Base-by-base conservation (phyloP, 2,113 vertebrate species). In the Dasyurus viverrinus region DNA sequence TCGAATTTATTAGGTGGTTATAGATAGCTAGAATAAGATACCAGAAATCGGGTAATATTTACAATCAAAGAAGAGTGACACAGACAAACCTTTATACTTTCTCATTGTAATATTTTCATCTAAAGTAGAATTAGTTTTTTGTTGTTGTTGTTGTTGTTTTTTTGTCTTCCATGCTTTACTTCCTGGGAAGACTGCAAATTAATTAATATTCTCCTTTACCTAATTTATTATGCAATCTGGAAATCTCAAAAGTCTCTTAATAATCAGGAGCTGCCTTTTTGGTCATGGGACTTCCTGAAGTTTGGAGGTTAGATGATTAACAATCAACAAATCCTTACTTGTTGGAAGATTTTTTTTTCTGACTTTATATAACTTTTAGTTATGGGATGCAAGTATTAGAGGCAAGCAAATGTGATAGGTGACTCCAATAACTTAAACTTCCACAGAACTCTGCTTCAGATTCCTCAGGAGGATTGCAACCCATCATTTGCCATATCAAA, bases 161-260 rank as follows among this genome's bases (percentile, higher is more conserved):
- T 96, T 55, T 92, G 90, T 54, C 54, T 47, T 92, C 54, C 12
- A 60, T 60, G 27, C 10, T 94, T 95, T 60, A n/a, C 57, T 94
- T 54, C 68, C 90, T 60, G 4, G 68, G 94, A 93, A 55, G 95
- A 53, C 46, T 93, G 89, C 92, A 94, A 93, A 89, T 76, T 8
- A 94, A 92, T 93, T 8, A 94, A 92, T 93, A 91, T 90, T 48
- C 50, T n/a, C 26, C 60, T 92, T 94, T 92, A 57, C 54, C 19
- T 57, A 90, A 94, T 54, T 96, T 26, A 93, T 93, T 50, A 94
- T 3, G 92, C 36, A 89, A 54, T 95, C 94, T 57, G 91, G 27
- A 95, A 55, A 19, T 94, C 30, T 60, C 27, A 60, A 60, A 60
- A 60, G 57, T 60, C 57, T 57, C 1, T 55, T 26, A n/a, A 60